Base-by-base conservation (phyloP, 1,140 invertebrate species). In the Lineus longissimus region DNA sequence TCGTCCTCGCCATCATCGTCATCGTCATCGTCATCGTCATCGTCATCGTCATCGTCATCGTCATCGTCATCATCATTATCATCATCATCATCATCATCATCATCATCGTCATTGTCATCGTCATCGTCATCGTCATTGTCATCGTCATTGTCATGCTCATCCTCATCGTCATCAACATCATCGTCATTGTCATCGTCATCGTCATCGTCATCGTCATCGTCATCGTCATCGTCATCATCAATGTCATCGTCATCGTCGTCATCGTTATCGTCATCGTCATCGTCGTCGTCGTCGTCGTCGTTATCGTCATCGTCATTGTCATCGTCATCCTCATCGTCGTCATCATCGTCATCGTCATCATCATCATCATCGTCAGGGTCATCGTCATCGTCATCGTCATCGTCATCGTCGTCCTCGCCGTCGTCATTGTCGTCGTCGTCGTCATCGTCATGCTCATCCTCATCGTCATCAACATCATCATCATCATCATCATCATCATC, bases 401-500 rank as follows among this genome's bases (percentile, higher is more conserved):
- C 59, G 55, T 55, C 59, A 61, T 61, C 59, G 2, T 61, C 59
- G 55, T 61, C 41, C 1, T 61, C 59, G 2, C 55, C 59, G 55
- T 61, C 59, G 55, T 61, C 59, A 55, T 58, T 41, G 27, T 61
- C 59, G 27, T 61, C 59, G 55, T 61, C 59, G 27, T 61, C 27
- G n/a, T n/a, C n/a, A n/a, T n/a, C n/a, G n/a, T n/a, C n/a, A n/a
- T n/a, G n/a, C n/a, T n/a, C n/a, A n/a, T 33, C 30, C 9, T 23
- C 30, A 23, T 61, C 41, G 54, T 61, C 41, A 61, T 61, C 41
- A 54, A 55, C 41, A 61, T 61, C 59, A 54, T 54, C 59, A 61
- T 61, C 59, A 55, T 61, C 59, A 55, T 61, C 59, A 61, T 61
- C 59, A 61, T 61, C 59, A 27, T 61, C 59, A 27, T 1, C 59